Evolutionary conservation across 2,113 vertebrate genomes (phyloP).

Genomic region (Hassar affinis): DNA sequence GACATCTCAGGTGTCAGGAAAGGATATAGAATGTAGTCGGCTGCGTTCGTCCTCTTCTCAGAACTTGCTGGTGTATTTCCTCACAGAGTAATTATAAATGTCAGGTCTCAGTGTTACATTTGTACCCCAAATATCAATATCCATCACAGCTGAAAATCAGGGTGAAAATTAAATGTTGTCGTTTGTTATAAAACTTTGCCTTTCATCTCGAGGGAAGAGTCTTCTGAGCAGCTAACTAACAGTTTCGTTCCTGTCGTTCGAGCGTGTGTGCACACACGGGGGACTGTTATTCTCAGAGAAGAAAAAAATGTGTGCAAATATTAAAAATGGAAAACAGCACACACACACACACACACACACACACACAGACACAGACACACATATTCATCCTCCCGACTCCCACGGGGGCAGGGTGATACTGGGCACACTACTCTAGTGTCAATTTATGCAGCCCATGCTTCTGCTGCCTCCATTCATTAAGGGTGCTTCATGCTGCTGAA

Average conservation of each 20-base stretch:
- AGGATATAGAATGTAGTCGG: neutral
- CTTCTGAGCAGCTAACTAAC: constrained; percentile 51
- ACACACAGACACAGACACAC: constrained; percentile 73
- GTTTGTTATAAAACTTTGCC: constrained; percentile 40
- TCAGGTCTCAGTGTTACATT: neutral
- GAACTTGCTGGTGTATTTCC: neutral
- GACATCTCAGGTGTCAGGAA: constrained; percentile 14
- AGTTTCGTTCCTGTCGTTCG: constrained; percentile 50
- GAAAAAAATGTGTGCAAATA: constrained; percentile 69
- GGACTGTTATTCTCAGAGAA: constrained; percentile 55
- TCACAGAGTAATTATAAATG: neutral
- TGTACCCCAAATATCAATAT: constrained; percentile 23
- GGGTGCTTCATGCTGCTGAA: constrained; percentile 54
- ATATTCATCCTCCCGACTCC: constrained; percentile 74
- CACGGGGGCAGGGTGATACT: constrained; percentile 74
- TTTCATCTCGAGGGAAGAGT: constrained; percentile 40
- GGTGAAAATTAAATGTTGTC: constrained; percentile 38
- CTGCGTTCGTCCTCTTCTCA: neutral
- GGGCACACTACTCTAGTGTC: constrained; percentile 74
- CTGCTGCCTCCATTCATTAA: constrained; percentile 75
- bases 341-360: constrained; percentile 65
- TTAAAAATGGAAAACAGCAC: constrained; percentile 66
- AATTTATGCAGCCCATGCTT: constrained; percentile 71
- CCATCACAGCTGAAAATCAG: constrained; percentile 9
- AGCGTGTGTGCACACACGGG: constrained; percentile 49